phyloP scores from a whole-genome alignment of 2,113 vertebrate genomes.

The Corythornis vintsioides region DNA sequence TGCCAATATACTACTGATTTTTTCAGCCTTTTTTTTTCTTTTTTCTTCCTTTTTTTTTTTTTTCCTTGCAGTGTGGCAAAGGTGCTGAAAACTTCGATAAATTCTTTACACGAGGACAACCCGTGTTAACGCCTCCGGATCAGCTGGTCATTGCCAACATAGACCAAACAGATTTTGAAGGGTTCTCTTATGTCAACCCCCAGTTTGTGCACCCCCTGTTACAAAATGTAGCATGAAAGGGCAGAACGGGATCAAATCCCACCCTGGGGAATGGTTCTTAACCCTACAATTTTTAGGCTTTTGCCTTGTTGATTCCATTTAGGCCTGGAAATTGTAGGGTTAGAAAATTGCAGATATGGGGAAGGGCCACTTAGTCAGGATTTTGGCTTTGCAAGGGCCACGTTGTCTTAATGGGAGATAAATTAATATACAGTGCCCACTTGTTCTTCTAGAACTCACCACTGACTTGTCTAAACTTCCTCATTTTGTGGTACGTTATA shows the following conservation, averaged over 20 bases:
- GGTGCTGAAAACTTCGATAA: slow-evolving; percentile 98
- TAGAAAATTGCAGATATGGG: neutral
- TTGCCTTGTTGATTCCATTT: slow-evolving; percentile 58
- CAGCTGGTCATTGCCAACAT: slow-evolving; percentile 98
- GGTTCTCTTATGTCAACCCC: slow-evolving; percentile 94
- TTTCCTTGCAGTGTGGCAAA: slow-evolving; percentile 88
- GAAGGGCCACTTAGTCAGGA: slow-evolving; percentile 33
- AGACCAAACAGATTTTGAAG: slow-evolving; percentile 96
- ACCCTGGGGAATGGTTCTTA: neutral
- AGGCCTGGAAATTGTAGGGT: slow-evolving; percentile 73
- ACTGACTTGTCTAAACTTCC: slow-evolving; percentile 23
- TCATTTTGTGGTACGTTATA: slow-evolving; percentile 60
- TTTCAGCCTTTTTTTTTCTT: neutral
- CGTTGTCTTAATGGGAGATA: slow-evolving; percentile 26
- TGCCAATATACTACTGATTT: neutral
- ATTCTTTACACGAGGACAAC: slow-evolving; percentile 96
- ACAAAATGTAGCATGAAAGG: slow-evolving; percentile 86
- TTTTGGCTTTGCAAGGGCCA: slow-evolving; percentile 42
- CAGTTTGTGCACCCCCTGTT: slow-evolving; percentile 88
- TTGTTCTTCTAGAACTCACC: slow-evolving; percentile 30
- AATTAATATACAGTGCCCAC: neutral
- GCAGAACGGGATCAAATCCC: neutral
- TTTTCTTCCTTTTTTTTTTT: slow-evolving; percentile 2
- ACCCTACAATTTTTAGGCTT: slow-evolving; percentile 73
- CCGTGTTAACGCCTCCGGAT: slow-evolving; percentile 93